Conservation (phyloP, 2,797 vertebrate genomes). For the Peromyscus attwateri region DNA sequence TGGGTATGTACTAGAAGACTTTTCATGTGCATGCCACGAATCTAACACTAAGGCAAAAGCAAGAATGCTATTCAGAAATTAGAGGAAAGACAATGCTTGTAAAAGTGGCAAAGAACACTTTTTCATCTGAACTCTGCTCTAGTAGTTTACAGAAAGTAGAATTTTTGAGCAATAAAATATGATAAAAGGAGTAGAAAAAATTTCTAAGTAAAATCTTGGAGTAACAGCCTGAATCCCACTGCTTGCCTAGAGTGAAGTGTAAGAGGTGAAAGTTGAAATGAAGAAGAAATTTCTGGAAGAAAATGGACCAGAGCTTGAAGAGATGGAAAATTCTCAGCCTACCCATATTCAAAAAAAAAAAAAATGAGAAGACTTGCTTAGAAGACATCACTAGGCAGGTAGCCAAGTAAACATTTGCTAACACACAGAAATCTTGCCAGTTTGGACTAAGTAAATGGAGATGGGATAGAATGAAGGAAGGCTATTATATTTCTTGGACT, state of each 20-base stretch:
- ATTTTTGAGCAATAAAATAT: background rate
- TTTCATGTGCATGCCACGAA: background rate
- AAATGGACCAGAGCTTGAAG: background rate
- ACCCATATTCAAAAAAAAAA: background rate
- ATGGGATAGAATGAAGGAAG: background rate
- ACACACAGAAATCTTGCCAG: background rate
- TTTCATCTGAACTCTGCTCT: background rate
- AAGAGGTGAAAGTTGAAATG: background rate
- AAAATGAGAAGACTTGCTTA: background rate
- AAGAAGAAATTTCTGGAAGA: background rate
- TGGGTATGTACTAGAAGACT: background rate
- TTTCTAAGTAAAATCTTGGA: background rate
- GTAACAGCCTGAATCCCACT: background rate
- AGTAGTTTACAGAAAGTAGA: background rate
- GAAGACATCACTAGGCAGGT: background rate
- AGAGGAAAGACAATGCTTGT: background rate
- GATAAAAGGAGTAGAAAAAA: background rate
- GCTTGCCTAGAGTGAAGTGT: background rate
- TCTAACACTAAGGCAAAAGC: background rate
- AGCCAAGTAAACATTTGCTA: background rate
- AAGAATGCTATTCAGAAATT: background rate
- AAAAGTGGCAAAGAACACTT: background rate
- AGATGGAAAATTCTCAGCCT: background rate
- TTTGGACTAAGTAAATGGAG: background rate
- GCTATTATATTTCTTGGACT: background rate